Evolutionary conservation across 2,888 invertebrate species (phyloP), one percentile per base, ranked within the genome.

Genomic region (Sphaeridia pumilis): DNA sequence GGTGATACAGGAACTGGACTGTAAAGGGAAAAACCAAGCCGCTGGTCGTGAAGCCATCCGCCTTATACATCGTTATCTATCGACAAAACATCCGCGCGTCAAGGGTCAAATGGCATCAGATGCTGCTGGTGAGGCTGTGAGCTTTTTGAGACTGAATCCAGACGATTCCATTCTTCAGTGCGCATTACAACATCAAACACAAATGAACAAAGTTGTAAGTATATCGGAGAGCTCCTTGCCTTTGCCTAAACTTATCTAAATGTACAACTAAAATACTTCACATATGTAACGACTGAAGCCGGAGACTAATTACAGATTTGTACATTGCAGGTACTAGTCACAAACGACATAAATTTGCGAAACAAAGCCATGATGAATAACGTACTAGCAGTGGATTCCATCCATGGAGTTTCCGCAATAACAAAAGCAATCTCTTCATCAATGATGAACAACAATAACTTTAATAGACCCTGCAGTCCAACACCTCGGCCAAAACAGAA

Each of bases 111-210:
- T 49, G 46, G 58, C 63, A 0, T 50, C 58, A 1, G 65, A 65
- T 20, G 63, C 60, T n/a, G 55, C 54, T 4, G 31, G 50, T 2
- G 38, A 49, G 7, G 41, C 55, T 22, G 42, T 58, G 14, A 38
- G 46, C 12, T 61, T 62, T 54, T 55, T 56, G 36, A 58, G 57
- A 24, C 10, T 57, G 2, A 54, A 55, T 38, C 53, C 60, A 1
- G 65, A 65, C 46, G 65, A 65, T 54, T 60, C 61, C 1, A 63
- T 65, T 44, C 47, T 65, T 20, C 60, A 61, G 34, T 65, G 65
- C 55, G 65, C 53, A 10, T 34, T 59, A 17, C 60, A 61, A 27
- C 38, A 51, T 14, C 52, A 52, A 25, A 49, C 42, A 25, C 20
- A 34, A 14, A 46, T 46, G 24, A 36, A 49, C n/a, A 41, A 36